These are phyloP conservation scores for Drosophila mayaguana DNA, from an alignment of 2,888 invertebrate species.

Conservation along the genomic window DNA sequence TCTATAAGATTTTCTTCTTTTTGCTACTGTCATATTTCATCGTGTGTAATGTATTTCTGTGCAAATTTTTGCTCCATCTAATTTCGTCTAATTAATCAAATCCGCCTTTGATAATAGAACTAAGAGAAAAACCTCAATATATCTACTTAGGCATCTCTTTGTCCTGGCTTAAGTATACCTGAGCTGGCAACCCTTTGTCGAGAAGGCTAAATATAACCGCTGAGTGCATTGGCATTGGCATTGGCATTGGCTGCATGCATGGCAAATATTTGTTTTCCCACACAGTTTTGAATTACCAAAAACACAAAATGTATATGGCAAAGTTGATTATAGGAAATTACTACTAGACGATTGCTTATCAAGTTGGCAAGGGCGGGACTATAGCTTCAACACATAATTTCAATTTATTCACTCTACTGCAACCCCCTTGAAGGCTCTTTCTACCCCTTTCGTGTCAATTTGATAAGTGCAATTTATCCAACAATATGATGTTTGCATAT, in stretches of 20 bases:
- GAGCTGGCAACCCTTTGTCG: constrained; percentile 1
- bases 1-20: too few relatives aligned
- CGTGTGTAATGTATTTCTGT: too few relatives aligned
- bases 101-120: rapidly evolving
- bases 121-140: background rate
- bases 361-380: background rate
- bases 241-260: background rate
- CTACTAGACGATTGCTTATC: background rate
- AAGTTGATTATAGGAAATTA: background rate
- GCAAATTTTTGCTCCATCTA: too few relatives aligned
- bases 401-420: background rate
- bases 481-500: constrained; percentile 17
- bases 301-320: background rate
- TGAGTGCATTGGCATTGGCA: background rate
- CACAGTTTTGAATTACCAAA: constrained; percentile 28
- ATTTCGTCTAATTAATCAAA: too few relatives aligned
- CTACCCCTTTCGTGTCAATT: constrained; percentile 2
- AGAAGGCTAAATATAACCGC: constrained; percentile 8
- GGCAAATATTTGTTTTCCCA: constrained; percentile 26
- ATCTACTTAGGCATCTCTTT: background rate
- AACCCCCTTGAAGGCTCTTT: background rate
- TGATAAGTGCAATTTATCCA: constrained; percentile 1
- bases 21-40: too few relatives aligned
- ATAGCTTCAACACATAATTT: background rate
- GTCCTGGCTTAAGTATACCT: too few relatives aligned